Evolutionary conservation across 2,888 invertebrate genomes (phyloP).

Genomic region (Cephus spinipes): DNA sequence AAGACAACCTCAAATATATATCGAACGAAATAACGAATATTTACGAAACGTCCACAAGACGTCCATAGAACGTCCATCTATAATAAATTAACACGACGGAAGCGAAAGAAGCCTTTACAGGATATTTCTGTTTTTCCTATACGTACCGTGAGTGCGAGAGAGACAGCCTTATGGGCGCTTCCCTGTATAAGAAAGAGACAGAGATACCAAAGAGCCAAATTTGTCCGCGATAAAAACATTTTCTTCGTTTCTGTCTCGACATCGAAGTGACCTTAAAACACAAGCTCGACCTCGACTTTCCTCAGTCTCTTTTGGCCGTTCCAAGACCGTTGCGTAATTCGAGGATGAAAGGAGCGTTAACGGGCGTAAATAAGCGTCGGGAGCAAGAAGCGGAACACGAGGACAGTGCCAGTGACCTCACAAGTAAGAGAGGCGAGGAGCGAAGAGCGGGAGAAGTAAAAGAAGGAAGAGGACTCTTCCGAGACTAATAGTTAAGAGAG

Average conservation of each 20-base stretch:
- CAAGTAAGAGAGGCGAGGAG: conserved; percentile 15
- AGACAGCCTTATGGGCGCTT: background rate
- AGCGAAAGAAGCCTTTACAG: too few relatives aligned
- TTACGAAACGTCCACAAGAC: background rate
- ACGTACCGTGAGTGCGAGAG: background rate
- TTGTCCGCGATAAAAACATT: background rate
- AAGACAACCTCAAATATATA: background rate
- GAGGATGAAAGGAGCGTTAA: conserved; percentile 4
- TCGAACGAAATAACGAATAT: background rate
- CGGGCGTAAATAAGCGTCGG: conserved; percentile 20
- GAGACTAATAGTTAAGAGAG: conserved; percentile 37
- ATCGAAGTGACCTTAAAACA: background rate
- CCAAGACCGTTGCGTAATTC: background rate
- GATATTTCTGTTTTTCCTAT: background rate
- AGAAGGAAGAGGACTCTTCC: conserved; percentile 28
- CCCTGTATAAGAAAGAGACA: background rate
- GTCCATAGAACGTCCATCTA: background rate
- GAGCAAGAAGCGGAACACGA: conserved; percentile 54
- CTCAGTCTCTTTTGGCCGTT: background rate
- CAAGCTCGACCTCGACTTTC: background rate
- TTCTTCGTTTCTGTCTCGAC: background rate
- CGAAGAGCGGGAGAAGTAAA: background rate
- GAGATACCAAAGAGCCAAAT: background rate
- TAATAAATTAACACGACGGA: background rate
- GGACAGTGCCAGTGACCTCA: conserved; percentile 56